Base-by-base conservation (phyloP, 2,797 vertebrate species). In the Sebastes wilsoni region DNA sequence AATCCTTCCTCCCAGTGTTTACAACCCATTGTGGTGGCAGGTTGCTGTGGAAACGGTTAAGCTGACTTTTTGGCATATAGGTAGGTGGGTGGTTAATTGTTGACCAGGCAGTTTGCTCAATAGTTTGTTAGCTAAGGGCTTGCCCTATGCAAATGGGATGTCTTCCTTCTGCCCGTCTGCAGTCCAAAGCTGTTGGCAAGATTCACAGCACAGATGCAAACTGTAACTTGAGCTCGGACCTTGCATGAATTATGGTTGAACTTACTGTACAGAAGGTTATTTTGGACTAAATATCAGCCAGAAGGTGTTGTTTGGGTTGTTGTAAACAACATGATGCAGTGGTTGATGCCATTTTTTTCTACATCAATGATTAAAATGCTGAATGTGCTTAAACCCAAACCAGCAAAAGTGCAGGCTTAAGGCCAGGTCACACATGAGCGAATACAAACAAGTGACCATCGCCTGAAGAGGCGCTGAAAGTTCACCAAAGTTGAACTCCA, bases 41-140 rank as follows among this genome's bases (percentile, higher is more conserved):
- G 89, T 91, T 91, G 86, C 88, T 56, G 76, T 90, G 89, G 91
- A 86, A 88, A 92, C 69, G 0, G 69, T 84, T 83, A 14, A 70
- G 49, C 34, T 81, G 69, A 46, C 69, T 78, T 82, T 60, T 62
- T 55, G 28, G 30, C 61, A 54, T 55, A 16, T 66, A 38, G 62
- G 62, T 66, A 38, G 65, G 62, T 83, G 80, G 82, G 61, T 72
- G 66, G 80, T 84, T 81, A 72, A 83, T 84, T 81, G 87, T 87
- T 82, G 81, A 87, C 80, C 67, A 46, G 65, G 66, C 69, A 56
- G 66, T 28, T 72, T 61, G 22, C 34, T 16, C 61, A 38, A 27
- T 55, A 30, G 77, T 80, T 72, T 78, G 69, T 52, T 46, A 54
- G 58, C 32, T 46, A 4, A 61, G 20, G 28, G 28, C 61, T 52